Conservation (phyloP, 2,888 invertebrate genomes). For the Athripsodes cinereus region DNA sequence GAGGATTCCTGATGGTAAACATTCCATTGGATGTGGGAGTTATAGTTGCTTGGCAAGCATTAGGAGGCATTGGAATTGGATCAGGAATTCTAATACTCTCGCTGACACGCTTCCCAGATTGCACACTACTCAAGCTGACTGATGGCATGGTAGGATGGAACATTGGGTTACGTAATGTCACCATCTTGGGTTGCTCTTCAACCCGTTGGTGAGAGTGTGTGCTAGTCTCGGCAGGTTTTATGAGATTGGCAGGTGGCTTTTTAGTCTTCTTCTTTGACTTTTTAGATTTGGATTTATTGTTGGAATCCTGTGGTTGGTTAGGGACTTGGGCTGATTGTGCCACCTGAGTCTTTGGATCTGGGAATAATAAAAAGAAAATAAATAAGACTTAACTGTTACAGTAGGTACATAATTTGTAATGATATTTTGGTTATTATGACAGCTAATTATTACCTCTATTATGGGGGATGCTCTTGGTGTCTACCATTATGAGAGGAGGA, state of each 20-base stretch:
- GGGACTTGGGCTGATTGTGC: not conserved
- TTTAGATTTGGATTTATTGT: slow-evolving; percentile 32
- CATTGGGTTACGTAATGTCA: slow-evolving; percentile 73
- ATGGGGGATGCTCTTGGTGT: slow-evolving; percentile 34
- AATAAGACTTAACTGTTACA: too few species aligned
- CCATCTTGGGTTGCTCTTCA: slow-evolving; percentile 50
- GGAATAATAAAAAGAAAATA: not conserved
- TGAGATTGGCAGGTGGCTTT: slow-evolving; percentile 33
- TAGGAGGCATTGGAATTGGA: slow-evolving; percentile 46
- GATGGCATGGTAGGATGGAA: slow-evolving; percentile 56
- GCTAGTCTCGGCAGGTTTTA: slow-evolving; percentile 30
- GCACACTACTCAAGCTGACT: slow-evolving; percentile 33
- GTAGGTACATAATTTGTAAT: too few species aligned
- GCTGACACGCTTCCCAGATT: slow-evolving; percentile 25
- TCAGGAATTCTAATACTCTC: slow-evolving; percentile 39
- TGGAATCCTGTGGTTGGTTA: not conserved
- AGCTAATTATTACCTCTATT: slow-evolving; percentile 21
- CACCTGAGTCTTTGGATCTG: not conserved
- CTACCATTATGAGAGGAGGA: slow-evolving; percentile 43
- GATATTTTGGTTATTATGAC: too few species aligned
- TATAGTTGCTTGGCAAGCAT: slow-evolving; percentile 44
- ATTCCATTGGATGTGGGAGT: slow-evolving; percentile 58
- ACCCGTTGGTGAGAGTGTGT: slow-evolving; percentile 6
- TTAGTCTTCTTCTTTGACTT: slow-evolving; percentile 53
- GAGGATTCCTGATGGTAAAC: slow-evolving; percentile 77